Conservation (phyloP, 2,888 invertebrate species). For the Orchesella flavescens region DNA sequence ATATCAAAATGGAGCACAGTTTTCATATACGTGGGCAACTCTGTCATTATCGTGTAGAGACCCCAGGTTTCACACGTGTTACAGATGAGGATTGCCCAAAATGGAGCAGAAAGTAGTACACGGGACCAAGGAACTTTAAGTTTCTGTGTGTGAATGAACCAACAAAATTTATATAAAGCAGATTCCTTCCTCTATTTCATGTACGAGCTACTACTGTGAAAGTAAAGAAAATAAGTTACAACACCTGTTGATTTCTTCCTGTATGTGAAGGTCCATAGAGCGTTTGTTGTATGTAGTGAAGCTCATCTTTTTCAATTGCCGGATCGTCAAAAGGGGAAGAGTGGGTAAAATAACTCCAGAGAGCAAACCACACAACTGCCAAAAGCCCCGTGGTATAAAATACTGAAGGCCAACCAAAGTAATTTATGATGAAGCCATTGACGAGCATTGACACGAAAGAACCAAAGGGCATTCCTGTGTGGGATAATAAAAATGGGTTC, state of each 20-base stretch:
- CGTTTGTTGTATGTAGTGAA: conserved; percentile 76
- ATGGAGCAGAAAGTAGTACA: conserved; percentile 82
- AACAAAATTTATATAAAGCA: too few species aligned
- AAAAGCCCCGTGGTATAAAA: conserved; percentile 89
- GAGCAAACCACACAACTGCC: conserved; percentile 86
- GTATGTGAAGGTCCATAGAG: conserved; percentile 45
- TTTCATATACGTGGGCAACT: conserved; percentile 88
- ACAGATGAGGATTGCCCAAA: conserved; percentile 86
- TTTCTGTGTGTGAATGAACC: too few species aligned
- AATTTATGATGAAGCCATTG: conserved; percentile 87
- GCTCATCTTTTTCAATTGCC: conserved; percentile 83
- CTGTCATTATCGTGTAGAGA: conserved; percentile 88
- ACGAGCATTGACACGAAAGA: conserved; percentile 89
- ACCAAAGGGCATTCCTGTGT: conserved; percentile 87
- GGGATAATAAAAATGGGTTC: conserved; percentile 42
- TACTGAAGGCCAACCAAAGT: conserved; percentile 90
- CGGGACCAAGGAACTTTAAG: conserved; percentile 79
- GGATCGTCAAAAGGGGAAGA: conserved; percentile 84
- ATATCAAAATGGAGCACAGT: conserved; percentile 87
- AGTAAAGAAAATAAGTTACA: too few species aligned
- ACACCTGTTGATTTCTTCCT: not conserved
- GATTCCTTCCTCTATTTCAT: too few species aligned
- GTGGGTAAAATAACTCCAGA: conserved; percentile 84
- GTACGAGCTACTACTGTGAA: too few species aligned
- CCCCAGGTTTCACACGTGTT: conserved; percentile 86